These are phyloP conservation scores for Sarcophaga carnaria DNA, from an alignment of 2,888 invertebrate species.

Conservation along the genomic window DNA sequence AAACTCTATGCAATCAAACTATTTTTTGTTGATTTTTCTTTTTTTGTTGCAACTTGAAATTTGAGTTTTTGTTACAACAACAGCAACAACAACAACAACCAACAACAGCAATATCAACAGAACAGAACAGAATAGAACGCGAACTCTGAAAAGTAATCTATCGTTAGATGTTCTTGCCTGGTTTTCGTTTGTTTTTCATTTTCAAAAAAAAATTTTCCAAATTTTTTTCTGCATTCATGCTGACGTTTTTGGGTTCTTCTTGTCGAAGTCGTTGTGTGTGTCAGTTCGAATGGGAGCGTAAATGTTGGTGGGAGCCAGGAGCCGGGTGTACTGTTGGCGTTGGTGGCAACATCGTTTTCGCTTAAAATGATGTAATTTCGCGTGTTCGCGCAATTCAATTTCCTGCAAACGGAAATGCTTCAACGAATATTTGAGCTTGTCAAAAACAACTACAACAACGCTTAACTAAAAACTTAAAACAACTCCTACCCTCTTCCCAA, in stretches of 20 bases:
- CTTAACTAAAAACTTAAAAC: slow-evolving; percentile 42
- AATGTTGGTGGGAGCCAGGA: slow-evolving; percentile 3
- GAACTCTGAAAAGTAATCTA: slow-evolving; percentile 45
- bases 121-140: background rate
- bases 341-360: slow-evolving; percentile 55
- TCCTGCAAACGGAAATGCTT: slow-evolving; percentile 78
- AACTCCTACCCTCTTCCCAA: background rate
- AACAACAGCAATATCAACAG: slow-evolving; percentile 36
- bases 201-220: slow-evolving; percentile 4
- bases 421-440: slow-evolving; percentile 73
- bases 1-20: background rate
- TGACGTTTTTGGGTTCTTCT: slow-evolving; percentile 42
- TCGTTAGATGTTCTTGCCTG: slow-evolving; percentile 47
- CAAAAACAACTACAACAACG: slow-evolving; percentile 61
- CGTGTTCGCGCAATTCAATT: slow-evolving; percentile 80
- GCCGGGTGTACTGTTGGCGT: too few species aligned
- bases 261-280: slow-evolving; percentile 2
- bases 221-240: background rate
- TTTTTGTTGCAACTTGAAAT: slow-evolving; percentile 26
- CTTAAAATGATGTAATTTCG: slow-evolving; percentile 79
- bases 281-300: slow-evolving; percentile 25
- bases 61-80: slow-evolving; percentile 27
- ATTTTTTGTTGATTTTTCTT: background rate
- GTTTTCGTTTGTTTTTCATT: slow-evolving; percentile 1
- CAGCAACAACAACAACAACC: slow-evolving; percentile 26